Evolutionary conservation across 2,797 vertebrate species (phyloP).

Genomic region (Thripadectes ignobilis): DNA sequence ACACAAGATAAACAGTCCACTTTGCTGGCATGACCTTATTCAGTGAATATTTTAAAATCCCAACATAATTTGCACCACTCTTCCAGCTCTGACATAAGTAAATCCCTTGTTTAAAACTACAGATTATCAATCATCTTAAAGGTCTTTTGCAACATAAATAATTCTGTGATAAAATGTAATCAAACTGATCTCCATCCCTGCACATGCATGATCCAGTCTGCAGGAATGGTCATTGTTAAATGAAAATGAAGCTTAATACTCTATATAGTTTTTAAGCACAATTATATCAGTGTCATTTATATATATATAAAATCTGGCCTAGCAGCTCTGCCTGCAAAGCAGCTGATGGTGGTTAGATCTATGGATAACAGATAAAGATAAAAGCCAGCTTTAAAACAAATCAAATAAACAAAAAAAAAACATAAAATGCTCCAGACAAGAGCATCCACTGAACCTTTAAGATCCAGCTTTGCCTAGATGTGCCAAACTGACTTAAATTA

Average conservation of each 20-base stretch:
- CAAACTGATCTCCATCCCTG: not conserved
- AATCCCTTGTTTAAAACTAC: not conserved
- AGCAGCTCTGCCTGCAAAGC: not conserved
- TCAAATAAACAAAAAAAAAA: too few species aligned
- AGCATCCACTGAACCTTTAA: not conserved
- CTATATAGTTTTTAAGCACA: not conserved
- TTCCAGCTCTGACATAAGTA: not conserved
- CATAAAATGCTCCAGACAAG: not conserved
- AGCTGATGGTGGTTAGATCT: not conserved
- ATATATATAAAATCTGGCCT: not conserved
- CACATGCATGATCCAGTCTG: rapidly evolving
- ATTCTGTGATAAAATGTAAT: not conserved
- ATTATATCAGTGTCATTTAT: not conserved
- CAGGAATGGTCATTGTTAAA: not conserved
- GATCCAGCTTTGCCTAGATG: not conserved
- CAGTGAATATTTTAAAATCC: not conserved
- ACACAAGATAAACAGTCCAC: not conserved
- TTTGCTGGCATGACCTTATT: not conserved
- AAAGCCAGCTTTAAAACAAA: not conserved
- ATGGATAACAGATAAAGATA: not conserved
- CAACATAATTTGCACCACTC: not conserved
- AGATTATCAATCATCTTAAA: not conserved
- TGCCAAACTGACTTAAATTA: conserved; percentile 33
- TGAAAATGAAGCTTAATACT: not conserved
- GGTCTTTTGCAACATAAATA: not conserved